phyloP scores from a whole-genome alignment of 2,797 vertebrate genomes.

The Margarornis squamiger region DNA sequence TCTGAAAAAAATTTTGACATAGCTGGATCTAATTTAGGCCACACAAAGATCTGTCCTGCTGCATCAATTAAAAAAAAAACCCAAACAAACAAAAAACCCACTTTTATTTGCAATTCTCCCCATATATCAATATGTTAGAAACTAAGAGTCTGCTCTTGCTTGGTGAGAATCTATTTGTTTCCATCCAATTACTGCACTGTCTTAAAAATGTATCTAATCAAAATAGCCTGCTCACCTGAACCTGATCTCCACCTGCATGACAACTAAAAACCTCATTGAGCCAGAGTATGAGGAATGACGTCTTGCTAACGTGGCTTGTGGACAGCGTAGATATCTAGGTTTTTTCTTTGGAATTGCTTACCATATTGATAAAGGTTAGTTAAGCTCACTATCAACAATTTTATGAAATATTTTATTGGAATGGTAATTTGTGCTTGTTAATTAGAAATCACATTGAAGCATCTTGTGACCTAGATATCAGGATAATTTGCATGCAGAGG shows the following conservation, averaged over 20 bases:
- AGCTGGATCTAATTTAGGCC: background rate
- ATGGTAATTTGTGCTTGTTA: conserved; percentile 22
- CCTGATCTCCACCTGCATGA: conserved; percentile 69
- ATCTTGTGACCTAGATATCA: conserved; percentile 18
- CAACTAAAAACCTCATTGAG: conserved; percentile 78
- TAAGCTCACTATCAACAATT: conserved; percentile 71
- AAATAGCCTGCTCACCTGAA: conserved; percentile 67
- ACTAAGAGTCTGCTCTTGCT: background rate
- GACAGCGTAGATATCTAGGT: conserved; percentile 69
- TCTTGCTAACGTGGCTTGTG: conserved; percentile 67
- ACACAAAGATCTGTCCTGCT: background rate
- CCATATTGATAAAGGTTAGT: conserved; percentile 80
- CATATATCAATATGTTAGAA: background rate
- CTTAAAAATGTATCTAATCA: background rate
- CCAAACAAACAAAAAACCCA: too few species aligned
- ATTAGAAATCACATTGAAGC: conserved; percentile 13
- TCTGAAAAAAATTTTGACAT: rapidly evolving
- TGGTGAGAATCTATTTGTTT: background rate
- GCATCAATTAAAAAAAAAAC: background rate
- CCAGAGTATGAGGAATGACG: conserved; percentile 72
- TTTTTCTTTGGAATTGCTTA: conserved; percentile 74
- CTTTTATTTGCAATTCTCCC: background rate
- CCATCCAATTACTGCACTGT: background rate
- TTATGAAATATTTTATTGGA: conserved; percentile 14
- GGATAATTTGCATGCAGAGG: conserved; percentile 8